These are phyloP conservation scores for Agrochola macilenta DNA, from an alignment of 2,888 invertebrate species.

Conservation along the genomic window DNA sequence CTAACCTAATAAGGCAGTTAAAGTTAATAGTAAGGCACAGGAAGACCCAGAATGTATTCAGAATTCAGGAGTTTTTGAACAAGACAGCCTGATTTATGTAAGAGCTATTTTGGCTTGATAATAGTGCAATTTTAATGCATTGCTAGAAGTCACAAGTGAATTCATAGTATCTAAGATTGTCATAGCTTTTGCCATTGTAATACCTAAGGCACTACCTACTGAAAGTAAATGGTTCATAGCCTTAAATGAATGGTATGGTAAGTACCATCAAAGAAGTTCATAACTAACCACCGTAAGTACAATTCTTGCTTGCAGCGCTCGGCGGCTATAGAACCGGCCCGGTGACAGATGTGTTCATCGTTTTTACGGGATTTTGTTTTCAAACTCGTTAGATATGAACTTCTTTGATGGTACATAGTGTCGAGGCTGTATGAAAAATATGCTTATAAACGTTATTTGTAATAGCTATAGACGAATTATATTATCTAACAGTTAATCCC, in stretches of 20 bases:
- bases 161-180: slow-evolving; percentile 51
- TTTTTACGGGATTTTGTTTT: too few species aligned
- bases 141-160: slow-evolving; percentile 44
- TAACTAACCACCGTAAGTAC: too few species aligned
- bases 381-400: too few species aligned
- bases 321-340: too few species aligned
- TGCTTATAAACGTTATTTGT: slow-evolving; percentile 22
- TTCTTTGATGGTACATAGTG: slow-evolving; percentile 18
- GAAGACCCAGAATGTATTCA: slow-evolving; percentile 42
- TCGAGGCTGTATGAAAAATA: slow-evolving; percentile 7
- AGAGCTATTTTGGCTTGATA: slow-evolving; percentile 14
- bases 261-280: too few species aligned
- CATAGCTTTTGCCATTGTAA: slow-evolving; percentile 56
- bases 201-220: slow-evolving; percentile 29
- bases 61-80: slow-evolving; percentile 7
- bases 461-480: slow-evolving; percentile 11
- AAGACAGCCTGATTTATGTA: slow-evolving; percentile 2
- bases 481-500: not conserved
- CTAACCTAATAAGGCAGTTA: slow-evolving; percentile 66
- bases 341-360: too few species aligned
- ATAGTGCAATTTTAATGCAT: slow-evolving; percentile 27
- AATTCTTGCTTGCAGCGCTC: too few species aligned
- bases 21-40: slow-evolving; percentile 49
- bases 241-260: not conserved
- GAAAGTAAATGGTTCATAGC: slow-evolving; percentile 20